Base-by-base conservation (phyloP, 2,888 invertebrate species). In the Phrixothrix hirtus region DNA sequence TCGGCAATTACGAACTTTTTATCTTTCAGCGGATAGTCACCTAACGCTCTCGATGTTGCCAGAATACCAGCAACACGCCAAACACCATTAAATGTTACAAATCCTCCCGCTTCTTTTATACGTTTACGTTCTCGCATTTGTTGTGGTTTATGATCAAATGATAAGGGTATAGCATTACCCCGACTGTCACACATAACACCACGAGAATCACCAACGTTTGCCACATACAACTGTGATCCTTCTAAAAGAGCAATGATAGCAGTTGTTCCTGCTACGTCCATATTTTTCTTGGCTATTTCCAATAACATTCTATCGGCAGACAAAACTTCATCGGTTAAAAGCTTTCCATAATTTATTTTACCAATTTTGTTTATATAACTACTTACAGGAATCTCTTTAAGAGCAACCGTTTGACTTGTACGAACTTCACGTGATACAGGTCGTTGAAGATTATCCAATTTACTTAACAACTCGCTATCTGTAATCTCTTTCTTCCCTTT, bases 71-170 rank as follows among this genome's bases (percentile, higher is more conserved):
- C 95, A 2, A 96, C 95, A 63, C 96, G 79, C 96, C 96, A 96
- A 1, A 96, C 96, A 17, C 96, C 95, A 72, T 95, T 92, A 69
- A 95, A 95, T 35, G 92, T 90, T 38, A 97, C 92, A 70, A 92
- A 92, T 11, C 97, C 96, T 36, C 97, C 97, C 15, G 96, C 95
- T 70, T 94, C 92, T 70, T 91, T 90, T 65, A 97, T 97, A 58
- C 96, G 82, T 69, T 88, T 92, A 48, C 88, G 85, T 78, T 97
- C 96, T 63, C 93, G 84, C 79, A 93, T 92, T 83, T 95, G 92
- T 71, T 95, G 92, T 27, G 97, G 97, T 78, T 97, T 97, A 74
- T 97, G 97, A 76, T 97, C 97, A 75, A 92, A 93, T 1, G 96
- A 95, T 4, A 97, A 78, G 9, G 93, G 95, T 63, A 94, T 92